Evolutionary conservation across 2,888 invertebrate species (phyloP).

Genomic region (Tolmerus cingulatus): DNA sequence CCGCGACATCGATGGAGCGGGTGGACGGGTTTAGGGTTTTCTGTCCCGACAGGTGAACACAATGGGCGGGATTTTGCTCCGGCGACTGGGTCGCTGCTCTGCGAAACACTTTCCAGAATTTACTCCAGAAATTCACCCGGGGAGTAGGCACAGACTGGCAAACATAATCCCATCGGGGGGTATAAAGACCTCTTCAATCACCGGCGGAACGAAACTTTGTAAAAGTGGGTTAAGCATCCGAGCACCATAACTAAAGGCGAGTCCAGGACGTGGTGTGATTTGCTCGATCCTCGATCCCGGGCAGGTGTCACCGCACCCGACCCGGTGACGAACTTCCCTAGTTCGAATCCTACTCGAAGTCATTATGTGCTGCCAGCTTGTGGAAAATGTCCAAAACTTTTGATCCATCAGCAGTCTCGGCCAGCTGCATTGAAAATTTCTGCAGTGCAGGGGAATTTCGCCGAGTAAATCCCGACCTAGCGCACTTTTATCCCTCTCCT

Average conservation of each 20-base stretch:
- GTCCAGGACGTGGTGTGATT: background rate
- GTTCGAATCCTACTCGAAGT: background rate
- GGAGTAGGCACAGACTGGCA: background rate
- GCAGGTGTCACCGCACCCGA: background rate
- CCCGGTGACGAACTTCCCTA: background rate
- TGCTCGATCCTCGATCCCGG: background rate
- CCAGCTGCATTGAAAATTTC: constrained; percentile 10
- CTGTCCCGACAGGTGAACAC: background rate
- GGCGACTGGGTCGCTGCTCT: background rate
- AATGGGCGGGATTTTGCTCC: background rate
- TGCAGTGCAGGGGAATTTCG: background rate
- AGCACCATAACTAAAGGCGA: background rate
- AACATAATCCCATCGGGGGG: background rate
- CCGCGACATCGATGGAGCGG: background rate
- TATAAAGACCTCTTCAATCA: background rate
- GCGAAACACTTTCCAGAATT: background rate
- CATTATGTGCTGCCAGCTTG: background rate
- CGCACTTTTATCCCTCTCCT: background rate
- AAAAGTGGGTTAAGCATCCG: background rate
- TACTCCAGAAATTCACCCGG: background rate
- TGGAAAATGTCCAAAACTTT: background rate
- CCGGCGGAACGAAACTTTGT: background rate
- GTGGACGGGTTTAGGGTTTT: background rate
- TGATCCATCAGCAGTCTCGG: background rate
- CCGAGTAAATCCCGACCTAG: background rate